Percentiles rank a stretch among this genome's conserved stretches.
phyloP scores from a whole-genome alignment of 2,888 invertebrate species.

The Pemphredon lugubris region DNA sequence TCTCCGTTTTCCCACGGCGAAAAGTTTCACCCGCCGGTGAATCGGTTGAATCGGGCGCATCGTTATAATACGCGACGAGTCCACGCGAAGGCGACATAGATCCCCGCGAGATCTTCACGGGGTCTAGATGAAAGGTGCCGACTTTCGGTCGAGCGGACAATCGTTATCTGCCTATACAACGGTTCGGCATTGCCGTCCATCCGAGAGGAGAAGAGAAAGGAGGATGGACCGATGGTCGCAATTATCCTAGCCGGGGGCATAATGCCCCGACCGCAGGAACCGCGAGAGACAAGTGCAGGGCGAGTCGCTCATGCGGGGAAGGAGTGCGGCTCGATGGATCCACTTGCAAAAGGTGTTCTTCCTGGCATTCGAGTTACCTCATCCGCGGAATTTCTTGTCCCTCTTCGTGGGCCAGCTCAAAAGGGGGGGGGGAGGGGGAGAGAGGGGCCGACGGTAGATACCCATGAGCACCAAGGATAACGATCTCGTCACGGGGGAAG shows the following conservation, averaged over 20 bases:
- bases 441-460: too few relatives aligned
- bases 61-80: slow-evolving; percentile 27
- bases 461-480: too few relatives aligned
- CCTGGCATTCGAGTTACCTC: slow-evolving; percentile 52
- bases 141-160: slow-evolving; percentile 70
- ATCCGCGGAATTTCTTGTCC: slow-evolving; percentile 39
- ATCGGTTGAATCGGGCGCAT: background rate
- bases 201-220: slow-evolving; percentile 35
- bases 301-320: slow-evolving; percentile 41
- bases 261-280: slow-evolving; percentile 52
- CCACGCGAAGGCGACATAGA: slow-evolving; percentile 29
- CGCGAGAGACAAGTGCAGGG: slow-evolving; percentile 54
- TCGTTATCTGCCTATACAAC: slow-evolving; percentile 76
- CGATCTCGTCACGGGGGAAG: too few relatives aligned
- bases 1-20: too few relatives aligned
- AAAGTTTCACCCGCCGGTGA: too few relatives aligned
- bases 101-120: slow-evolving; percentile 28
- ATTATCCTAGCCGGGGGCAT: slow-evolving; percentile 56
- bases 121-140: slow-evolving; percentile 73
- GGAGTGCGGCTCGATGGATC: too few relatives aligned
- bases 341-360: slow-evolving; percentile 42
- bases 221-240: slow-evolving; percentile 51
- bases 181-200: too few relatives aligned
- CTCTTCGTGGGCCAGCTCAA: too few relatives aligned
- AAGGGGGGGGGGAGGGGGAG: too few relatives aligned